These are phyloP conservation scores for Halcyon smyrnensis DNA, from an alignment of 2,797 vertebrate genomes.

Conservation along the genomic window DNA sequence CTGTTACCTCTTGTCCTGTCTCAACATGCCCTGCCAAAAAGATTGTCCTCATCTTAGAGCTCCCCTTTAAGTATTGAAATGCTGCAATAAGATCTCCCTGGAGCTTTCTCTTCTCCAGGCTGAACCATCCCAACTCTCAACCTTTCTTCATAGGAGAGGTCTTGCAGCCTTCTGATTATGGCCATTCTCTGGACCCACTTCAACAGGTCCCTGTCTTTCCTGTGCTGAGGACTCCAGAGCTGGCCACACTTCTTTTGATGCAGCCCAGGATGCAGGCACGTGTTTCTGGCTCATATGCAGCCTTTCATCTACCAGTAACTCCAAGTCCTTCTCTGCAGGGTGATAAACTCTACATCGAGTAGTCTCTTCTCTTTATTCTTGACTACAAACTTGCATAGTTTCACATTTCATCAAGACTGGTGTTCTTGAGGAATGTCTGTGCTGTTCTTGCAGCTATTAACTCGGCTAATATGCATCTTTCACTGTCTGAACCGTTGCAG, in stretches of 20 bases:
- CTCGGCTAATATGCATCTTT: not conserved
- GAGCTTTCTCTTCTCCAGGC: not conserved
- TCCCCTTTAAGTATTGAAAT: not conserved
- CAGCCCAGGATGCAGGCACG: not conserved
- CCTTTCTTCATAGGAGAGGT: not conserved
- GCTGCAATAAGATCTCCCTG: not conserved
- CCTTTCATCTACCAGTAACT: not conserved
- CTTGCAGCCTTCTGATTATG: not conserved
- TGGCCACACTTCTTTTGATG: not conserved
- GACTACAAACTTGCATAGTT: not conserved
- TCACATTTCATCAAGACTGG: not conserved
- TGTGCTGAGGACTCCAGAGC: not conserved
- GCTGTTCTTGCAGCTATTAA: not conserved
- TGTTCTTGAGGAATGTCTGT: not conserved
- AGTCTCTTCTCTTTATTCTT: not conserved
- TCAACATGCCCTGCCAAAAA: not conserved
- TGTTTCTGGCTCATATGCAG: not conserved
- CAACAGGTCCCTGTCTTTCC: not conserved
- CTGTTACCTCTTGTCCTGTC: not conserved
- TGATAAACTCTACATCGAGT: not conserved
- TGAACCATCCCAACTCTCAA: not conserved
- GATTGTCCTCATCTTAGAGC: not conserved
- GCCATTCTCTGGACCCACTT: not conserved
- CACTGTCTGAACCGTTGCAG: not conserved
- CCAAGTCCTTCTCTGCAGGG: not conserved